Evolutionary conservation across 37 sponge, comb jelly and placozoan species (phyloP), one percentile per base, ranked within the genome.

Genomic region (Agelas oroides): DNA sequence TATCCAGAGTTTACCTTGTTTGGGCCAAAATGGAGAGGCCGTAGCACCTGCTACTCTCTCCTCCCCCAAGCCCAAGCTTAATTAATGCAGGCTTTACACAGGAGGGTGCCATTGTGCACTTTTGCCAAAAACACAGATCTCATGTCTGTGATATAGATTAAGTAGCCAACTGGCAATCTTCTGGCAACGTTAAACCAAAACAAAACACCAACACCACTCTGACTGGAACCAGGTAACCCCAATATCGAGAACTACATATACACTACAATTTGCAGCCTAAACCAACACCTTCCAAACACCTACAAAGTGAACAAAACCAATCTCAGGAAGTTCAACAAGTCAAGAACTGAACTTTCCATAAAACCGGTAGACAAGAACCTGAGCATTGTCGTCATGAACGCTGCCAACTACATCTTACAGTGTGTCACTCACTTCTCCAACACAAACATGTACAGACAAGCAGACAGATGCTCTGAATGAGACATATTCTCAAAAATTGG

Each of bases 351-450:
- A 27, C 28, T 77, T 11, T 62, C 78, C 5, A 77, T 77, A 11
- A 77, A 77, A 61, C 78, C 78, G 27, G 78, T 65, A 34, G 78
- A 77, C 33, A 77, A 77, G 61, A 77, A 59, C 36, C 23, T 77
- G 11, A 65, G 78, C 6, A 59, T 77, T n/a, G 78, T 77, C 8
- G 8, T 77, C 34, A 58, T 77, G 62, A 33, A 77, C 78, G 32
- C 78, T 14, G 18, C 11, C 19, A 65, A 77, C 78, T 77, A 77
- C 33, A 37, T 61, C 6, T 21, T 16, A 6, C 64, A 62, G n/a
- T 77, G 78, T 60, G 25, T 37, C 46, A 16, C 13, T 5, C 58
- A 75, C 18, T 38, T 53, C 21, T 14, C 40, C n/a, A 14, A 38
- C 27, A 38, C 41, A 59, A 25, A 16, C 5, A 78, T 40, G 18